Evolutionary conservation across 2,888 invertebrate genomes (phyloP).

Genomic region (Acanthosepion pharaonis): DNA sequence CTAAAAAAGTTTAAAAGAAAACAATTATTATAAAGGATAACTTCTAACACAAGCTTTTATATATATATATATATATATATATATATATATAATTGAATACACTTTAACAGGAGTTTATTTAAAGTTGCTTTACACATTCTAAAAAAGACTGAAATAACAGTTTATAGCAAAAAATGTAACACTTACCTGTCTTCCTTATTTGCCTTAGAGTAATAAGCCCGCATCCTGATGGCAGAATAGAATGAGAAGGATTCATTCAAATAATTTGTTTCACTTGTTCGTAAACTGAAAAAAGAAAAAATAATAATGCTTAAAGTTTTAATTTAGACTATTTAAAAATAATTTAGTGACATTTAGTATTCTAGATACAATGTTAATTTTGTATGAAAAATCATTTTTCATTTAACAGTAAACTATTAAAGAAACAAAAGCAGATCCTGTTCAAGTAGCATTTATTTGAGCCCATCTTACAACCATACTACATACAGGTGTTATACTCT

Average conservation of each 20-base stretch:
- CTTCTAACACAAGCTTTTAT: too few species aligned
- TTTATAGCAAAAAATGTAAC: not conserved
- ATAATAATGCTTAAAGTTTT: not conserved
- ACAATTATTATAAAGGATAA: too few species aligned
- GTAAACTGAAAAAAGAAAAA: slow-evolving; percentile 80
- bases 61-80: not conserved
- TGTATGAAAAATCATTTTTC: not conserved
- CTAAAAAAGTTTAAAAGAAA: too few species aligned
- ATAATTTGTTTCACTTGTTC: slow-evolving; percentile 97
- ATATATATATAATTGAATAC: not conserved
- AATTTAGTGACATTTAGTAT: not conserved
- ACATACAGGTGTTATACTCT: too few species aligned
- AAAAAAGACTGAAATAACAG: not conserved
- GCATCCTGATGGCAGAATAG: slow-evolving; percentile 93
- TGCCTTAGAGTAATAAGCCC: slow-evolving; percentile 94
- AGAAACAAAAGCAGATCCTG: not conserved
- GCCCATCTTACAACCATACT: too few species aligned
- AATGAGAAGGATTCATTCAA: slow-evolving; percentile 96
- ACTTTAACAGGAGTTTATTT: not conserved
- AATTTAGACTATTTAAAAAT: too few species aligned
- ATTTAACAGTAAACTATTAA: too few species aligned
- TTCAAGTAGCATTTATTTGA: too few species aligned
- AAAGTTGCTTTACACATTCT: not conserved
- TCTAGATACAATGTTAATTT: not conserved
- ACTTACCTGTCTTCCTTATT: slow-evolving; percentile 89